These are phyloP conservation scores for Stenolophus ochropezus DNA, from an alignment of 2,888 invertebrate genomes.

Conservation along the genomic window DNA sequence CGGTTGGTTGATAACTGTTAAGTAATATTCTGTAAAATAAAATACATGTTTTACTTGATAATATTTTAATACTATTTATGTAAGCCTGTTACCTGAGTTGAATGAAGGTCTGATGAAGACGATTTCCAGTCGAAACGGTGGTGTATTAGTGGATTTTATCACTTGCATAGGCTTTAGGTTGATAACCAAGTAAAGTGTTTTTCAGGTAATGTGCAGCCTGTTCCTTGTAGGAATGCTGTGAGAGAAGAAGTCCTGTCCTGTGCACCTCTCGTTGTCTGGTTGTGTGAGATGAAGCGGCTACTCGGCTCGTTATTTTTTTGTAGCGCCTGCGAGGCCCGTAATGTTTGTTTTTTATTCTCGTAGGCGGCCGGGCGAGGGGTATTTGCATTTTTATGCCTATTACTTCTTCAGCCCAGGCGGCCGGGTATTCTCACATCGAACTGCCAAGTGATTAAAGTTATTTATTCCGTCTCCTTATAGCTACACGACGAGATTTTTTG, in stretches of 20 bases:
- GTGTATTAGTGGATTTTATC: too few species aligned
- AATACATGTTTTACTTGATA: too few species aligned
- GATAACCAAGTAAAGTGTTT: too few species aligned
- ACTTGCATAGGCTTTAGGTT: too few species aligned
- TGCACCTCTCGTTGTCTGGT: neutral
- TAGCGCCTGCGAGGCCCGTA: conserved; percentile 69
- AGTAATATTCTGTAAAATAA: too few species aligned
- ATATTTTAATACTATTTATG: too few species aligned
- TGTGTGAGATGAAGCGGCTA: conserved; percentile 42
- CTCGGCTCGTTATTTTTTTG: conserved; percentile 69
- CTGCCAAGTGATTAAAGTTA: conserved; percentile 49
- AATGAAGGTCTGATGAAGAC: too few species aligned
- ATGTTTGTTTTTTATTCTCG: conserved; percentile 69
- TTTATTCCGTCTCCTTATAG: conserved; percentile 37
- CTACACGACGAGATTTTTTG: conserved; percentile 36
- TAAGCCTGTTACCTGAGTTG: too few species aligned
- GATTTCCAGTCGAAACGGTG: too few species aligned
- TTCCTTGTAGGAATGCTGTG: neutral
- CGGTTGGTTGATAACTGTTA: too few species aligned
- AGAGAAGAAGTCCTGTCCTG: neutral
- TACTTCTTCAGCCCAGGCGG: conserved; percentile 65
- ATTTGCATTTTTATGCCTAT: conserved; percentile 71
- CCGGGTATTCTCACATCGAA: conserved; percentile 17
- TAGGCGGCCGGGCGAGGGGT: conserved; percentile 59
- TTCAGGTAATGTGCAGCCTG: neutral